Evolutionary conservation across 2,888 invertebrate species (phyloP), one percentile per base, ranked within the genome.

Genomic region (Agrilus biguttatus): DNA sequence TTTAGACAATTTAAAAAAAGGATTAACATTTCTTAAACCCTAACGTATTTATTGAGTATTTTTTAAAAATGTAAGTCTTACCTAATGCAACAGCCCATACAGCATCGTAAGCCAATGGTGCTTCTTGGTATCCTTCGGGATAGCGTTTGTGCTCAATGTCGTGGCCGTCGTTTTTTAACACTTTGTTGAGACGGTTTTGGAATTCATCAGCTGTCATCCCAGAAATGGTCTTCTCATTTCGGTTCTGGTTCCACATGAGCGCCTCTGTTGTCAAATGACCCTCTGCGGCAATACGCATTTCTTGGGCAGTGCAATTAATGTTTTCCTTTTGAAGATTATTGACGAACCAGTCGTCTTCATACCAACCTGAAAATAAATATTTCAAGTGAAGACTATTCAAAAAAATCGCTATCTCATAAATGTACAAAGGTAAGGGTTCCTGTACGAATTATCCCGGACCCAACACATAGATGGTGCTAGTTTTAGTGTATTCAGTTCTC

Each of bases 291-390:
- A 79, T 77, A 37, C 84, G 73, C 91, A 99, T 93, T 67, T 98
- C 80, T 52, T 92, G 89, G 45, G 78, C 77, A 0, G 92, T 92
- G 63, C 98, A 98, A 49, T 89, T 84, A 48, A 97, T 83, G 40
- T 83, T 82, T 63, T 92, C 90, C 45, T 82, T 78, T 52, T 85
- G 83, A 50, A 90, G 68, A 61, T 87, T 85, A 7, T 84, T 81
- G 61, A 89, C 87, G 65, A 90, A 98, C 98, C 98, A 99, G 61
- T 96, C 93, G 66, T 98, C 95, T 61, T 97, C 95, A 67, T 98
- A 98, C 95, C 95, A 96, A 45, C 90, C 86, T 86, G 56, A 1
- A 56, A 57, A 43, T 45, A 43, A 45, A 40, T 5, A 21, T 21
- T 21, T 21, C 5, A 21, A 21, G 7, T 21, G 21, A 21, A 5